Percentiles rank a stretch among this genome's conserved stretches.
Conservation (phyloP, 1,140 invertebrate species). For the Drosophila orena region DNA sequence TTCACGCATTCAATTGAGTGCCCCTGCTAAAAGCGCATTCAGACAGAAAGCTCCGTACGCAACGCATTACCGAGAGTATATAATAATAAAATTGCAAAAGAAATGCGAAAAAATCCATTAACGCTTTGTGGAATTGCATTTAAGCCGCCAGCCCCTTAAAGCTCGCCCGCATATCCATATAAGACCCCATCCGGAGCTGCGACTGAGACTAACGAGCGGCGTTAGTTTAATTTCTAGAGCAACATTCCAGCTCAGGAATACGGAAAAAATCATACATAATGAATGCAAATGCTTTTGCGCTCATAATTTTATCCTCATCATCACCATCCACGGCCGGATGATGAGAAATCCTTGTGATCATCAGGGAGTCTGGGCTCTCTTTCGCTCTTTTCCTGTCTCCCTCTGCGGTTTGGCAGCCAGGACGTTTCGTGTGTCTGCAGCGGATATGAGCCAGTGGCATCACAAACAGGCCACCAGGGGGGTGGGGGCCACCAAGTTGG, state of each 20-base stretch:
- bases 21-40: constrained; percentile 14
- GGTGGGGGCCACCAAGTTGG: constrained; percentile 33
- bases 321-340: constrained; percentile 3
- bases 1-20: constrained; percentile 24
- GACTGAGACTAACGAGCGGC: constrained; percentile 68
- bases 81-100: constrained; percentile 72
- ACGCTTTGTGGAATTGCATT: constrained; percentile 78
- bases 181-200: constrained; percentile 35
- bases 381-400: constrained; percentile 13
- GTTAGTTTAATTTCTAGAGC: constrained; percentile 82
- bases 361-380: constrained; percentile 16
- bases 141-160: constrained; percentile 50
- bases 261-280: constrained; percentile 69
- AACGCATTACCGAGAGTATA: constrained; percentile 73
- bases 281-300: constrained; percentile 81
- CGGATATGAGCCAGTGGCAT: constrained; percentile 78
- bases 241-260: constrained; percentile 34
- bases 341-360: constrained; percentile 37
- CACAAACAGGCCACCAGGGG: constrained; percentile 69
- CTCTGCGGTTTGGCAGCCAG: constrained; percentile 71
- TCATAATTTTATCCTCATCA: constrained; percentile 77
- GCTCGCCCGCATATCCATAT: constrained; percentile 10
- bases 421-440: constrained; percentile 80
- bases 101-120: constrained; percentile 70
- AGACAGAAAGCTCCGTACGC: constrained; percentile 33